These are phyloP conservation scores for Allobates femoralis DNA, from an alignment of 2,797 vertebrate genomes.

Conservation along the genomic window DNA sequence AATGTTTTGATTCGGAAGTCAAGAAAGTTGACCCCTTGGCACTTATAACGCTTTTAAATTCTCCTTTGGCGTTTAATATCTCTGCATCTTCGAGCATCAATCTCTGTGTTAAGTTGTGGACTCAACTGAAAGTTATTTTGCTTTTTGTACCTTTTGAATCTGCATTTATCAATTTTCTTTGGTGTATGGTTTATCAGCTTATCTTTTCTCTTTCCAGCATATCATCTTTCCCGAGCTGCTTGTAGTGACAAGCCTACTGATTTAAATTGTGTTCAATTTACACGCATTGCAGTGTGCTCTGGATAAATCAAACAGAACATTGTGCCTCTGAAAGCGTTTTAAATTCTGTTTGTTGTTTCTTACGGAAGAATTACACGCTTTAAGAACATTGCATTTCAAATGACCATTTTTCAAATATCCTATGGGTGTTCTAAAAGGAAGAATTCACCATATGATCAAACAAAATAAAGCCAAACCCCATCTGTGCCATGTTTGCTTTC, in stretches of 20 bases:
- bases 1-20: constrained; percentile 28
- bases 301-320: constrained; percentile 57
- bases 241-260: constrained; percentile 52
- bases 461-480: constrained; percentile 52
- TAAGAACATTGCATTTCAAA: constrained; percentile 39
- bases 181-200: constrained; percentile 54
- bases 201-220: constrained; percentile 44
- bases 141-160: constrained; percentile 51
- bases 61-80: constrained; percentile 13
- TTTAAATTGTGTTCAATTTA: constrained; percentile 63
- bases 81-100: constrained; percentile 28
- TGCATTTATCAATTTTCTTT: constrained; percentile 57
- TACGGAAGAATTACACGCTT: constrained; percentile 49
- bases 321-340: constrained; percentile 43
- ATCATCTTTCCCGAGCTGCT: constrained; percentile 56
- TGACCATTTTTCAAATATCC: constrained; percentile 36
- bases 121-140: constrained; percentile 52
- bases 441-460: constrained; percentile 58
- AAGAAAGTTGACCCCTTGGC: constrained; percentile 18
- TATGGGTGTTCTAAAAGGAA: constrained; percentile 40
- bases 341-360: constrained; percentile 53
- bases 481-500: constrained; percentile 58
- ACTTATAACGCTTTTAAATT: constrained; percentile 29
- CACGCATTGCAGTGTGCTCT: constrained; percentile 45
- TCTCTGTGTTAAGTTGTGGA: constrained; percentile 46